Evolutionary conservation across 2,113 vertebrate species (phyloP), one percentile per base, ranked within the genome.

Genomic region (Pogona vitticeps): DNA sequence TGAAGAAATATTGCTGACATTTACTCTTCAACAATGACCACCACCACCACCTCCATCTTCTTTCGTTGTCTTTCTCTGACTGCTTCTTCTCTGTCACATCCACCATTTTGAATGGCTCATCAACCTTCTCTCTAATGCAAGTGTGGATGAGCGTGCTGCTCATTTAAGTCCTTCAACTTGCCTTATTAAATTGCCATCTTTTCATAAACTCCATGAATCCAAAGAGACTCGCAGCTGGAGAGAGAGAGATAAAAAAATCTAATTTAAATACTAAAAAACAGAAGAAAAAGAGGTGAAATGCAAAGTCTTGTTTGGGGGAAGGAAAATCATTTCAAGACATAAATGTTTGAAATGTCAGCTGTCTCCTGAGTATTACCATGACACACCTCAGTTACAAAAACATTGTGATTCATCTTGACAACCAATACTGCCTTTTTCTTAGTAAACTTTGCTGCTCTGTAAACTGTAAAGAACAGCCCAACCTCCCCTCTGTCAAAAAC

Each of bases 181-280:
- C 59, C 73, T 86, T 81, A 86, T 86, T 81, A 81, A 80, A 89
- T 40, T 33, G 56, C 67, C 40, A n/a, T 89, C 28, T 71, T 72
- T 81, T 72, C 42, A 59, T 52, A 82, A 79, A 33, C 42, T 52
- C 58, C 58, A n/a, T 2, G 42, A 58, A 80, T 73, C 68, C 87
- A 84, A 80, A 63, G 76, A 40, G 87, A 40, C 13, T 72, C 76
- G 65, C 82, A 76, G 82, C 76, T 58, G 76, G 68, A 36, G 70
- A 12, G 23, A n/a, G n/a, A n/a, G n/a, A n/a, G n/a, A n/a, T n/a
- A n/a, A n/a, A 38, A 14, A 61, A 26, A 28, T 71, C 36, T 33
- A 28, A 33, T 83, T 79, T 86, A 52, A 83, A 70, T 18, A 72
- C 67, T 83, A 89, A 83, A 86, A 52, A 68, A 86, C 28, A 46